Conservation (phyloP, 2,113 vertebrate genomes). For the Plotosus lineatus region DNA sequence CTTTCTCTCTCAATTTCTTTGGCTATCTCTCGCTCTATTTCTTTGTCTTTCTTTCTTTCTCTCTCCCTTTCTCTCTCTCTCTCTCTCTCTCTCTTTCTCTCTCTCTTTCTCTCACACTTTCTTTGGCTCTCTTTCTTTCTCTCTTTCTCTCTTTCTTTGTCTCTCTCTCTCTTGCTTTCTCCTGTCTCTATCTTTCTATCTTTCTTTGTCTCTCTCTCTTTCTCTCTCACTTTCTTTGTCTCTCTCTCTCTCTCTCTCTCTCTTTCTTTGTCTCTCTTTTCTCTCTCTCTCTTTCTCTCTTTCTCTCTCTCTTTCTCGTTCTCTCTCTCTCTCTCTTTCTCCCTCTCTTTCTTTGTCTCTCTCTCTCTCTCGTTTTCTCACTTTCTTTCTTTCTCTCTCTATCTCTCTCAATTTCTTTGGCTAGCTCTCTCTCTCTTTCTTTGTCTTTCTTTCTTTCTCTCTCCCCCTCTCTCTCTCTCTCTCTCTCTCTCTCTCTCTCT, state of each 20-base stretch:
- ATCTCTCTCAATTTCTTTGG: too few relatives aligned
- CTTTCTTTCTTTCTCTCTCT: slow-evolving; percentile 51
- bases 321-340: slow-evolving; percentile 36
- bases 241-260: slow-evolving; percentile 36
- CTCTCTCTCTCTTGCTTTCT: slow-evolving; percentile 23
- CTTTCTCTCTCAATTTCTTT: slow-evolving; percentile 7
- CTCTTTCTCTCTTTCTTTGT: slow-evolving; percentile 35
- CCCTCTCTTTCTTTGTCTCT: slow-evolving; percentile 28
- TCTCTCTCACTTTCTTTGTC: slow-evolving; percentile 37
- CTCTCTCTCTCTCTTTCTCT: slow-evolving; percentile 8
- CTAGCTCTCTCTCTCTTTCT: slow-evolving; percentile 37
- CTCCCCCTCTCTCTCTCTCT: slow-evolving; percentile 38
- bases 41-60: slow-evolving; percentile 59
- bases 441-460: slow-evolving; percentile 41
- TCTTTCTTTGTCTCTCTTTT: slow-evolving; percentile 6
- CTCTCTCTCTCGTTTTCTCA: slow-evolving; percentile 6
- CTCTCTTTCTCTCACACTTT: slow-evolving; percentile 56
- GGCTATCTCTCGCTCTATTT: slow-evolving; percentile 9
- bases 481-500: slow-evolving; percentile 6
- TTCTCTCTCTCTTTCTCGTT: slow-evolving; percentile 53
- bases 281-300: slow-evolving; percentile 50
- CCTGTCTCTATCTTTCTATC: slow-evolving; percentile 5
- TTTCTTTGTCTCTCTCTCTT: slow-evolving; percentile 51
- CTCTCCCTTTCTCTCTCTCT: slow-evolving; percentile 37
- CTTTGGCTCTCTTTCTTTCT: slow-evolving; percentile 53